Base-by-base conservation (phyloP, 2,888 invertebrate species). In the Chromoteleia sp. region DNA sequence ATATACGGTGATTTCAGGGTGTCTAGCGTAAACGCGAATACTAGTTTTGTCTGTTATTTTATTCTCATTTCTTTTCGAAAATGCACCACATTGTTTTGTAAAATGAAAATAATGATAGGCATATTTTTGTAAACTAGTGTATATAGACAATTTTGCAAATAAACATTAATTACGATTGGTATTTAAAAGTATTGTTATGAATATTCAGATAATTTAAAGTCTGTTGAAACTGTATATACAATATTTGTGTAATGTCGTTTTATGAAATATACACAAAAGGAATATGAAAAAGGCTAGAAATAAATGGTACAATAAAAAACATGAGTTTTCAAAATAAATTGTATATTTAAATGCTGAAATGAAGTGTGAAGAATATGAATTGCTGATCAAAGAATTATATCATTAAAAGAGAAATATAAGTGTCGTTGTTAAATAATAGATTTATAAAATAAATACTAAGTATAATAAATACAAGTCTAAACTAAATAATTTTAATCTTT, bases 121-220 rank as follows among this genome's bases (percentile, higher is more conserved):
- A 17, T 63, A 68, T 68, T 68, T 41, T 43, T 68, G 68, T 68
- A 68, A 43, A 21, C 43, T 12, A 68, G 14, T 68, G 56, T 68
- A 54, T 5, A 68, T 56, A 68, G 14, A 68, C 2, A 3, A 12
- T 30, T 54, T 45, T 61, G n/a, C 17, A 12, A 45, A 45, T 33
- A 61, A 45, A 43, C 1, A 17, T 59, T 39, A 15, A 43, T 43
- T 17, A 4, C 19, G n/a, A 30, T 15, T 15, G 7, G 8, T 54
- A 54, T 30, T 30, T 30, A 1, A 30, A 54, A 54, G 6, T 1
- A 33, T 36, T 65, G 36, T 67, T 67, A 10, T 36, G 8, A 17
- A 17, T 43, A 43, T 68, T 56, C 15, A 68, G 30, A 54, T 52
- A 0, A 43, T 56, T 54, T 54, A n/a, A 52, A 33, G 33, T 48